These are phyloP conservation scores for Psilopogon haemacephalus DNA, from an alignment of 2,113 vertebrate genomes.

Conservation along the genomic window DNA sequence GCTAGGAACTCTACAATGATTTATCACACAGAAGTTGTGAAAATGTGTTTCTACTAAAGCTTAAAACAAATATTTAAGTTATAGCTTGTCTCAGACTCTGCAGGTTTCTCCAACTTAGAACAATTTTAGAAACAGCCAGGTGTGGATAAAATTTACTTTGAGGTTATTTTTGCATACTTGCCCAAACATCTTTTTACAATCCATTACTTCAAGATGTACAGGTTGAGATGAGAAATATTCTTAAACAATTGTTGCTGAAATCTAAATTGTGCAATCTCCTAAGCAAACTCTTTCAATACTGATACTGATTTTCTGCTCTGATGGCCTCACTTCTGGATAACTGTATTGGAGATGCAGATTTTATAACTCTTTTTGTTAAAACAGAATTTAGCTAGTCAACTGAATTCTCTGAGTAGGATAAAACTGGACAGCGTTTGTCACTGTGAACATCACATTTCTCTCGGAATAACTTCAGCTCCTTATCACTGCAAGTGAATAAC, in stretches of 20 bases:
- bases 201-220: neutral
- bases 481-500: neutral
- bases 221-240: neutral
- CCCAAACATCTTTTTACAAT: neutral
- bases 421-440: neutral
- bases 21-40: neutral
- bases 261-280: neutral
- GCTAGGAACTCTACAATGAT: neutral
- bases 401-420: neutral
- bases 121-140: neutral
- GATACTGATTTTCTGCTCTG: neutral
- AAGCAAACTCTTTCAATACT: neutral
- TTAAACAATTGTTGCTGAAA: neutral
- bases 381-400: neutral
- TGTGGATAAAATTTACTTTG: neutral
- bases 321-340: neutral
- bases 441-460: neutral
- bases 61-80: neutral
- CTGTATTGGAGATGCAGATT: neutral
- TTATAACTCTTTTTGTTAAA: neutral
- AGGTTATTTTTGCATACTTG: neutral
- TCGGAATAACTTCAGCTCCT: neutral
- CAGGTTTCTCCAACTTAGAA: neutral
- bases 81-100: neutral
- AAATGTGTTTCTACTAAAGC: neutral